Evolutionary conservation across 2,888 invertebrate species (phyloP).

Genomic region (Ichneumon xanthorius): DNA sequence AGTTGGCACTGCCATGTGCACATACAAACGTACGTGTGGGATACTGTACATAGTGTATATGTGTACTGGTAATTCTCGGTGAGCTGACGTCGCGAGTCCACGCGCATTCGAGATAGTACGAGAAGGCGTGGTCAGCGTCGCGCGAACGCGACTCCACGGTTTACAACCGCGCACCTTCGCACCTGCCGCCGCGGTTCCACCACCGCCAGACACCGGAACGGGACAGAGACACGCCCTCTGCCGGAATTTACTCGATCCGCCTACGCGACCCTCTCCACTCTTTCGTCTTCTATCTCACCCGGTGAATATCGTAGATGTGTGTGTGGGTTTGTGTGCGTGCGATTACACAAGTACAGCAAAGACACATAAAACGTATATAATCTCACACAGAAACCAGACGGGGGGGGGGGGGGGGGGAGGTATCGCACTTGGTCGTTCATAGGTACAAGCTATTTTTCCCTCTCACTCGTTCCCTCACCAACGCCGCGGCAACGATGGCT

Average conservation of each 20-base stretch:
- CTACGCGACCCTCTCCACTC: conserved; percentile 69
- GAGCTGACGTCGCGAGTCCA: conserved; percentile 64
- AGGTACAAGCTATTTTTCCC: conserved; percentile 37
- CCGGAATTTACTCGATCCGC: conserved; percentile 81
- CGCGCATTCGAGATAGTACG: conserved; percentile 39
- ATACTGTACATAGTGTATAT: conserved; percentile 25
- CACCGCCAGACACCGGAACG: conserved; percentile 68
- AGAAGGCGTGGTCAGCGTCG: conserved; percentile 82
- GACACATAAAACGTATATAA: conserved; percentile 33
- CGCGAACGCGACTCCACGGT: conserved; percentile 53
- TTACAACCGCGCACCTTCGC: conserved; percentile 82
- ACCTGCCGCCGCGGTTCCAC: conserved; percentile 79
- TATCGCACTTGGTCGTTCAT: conserved; percentile 5
- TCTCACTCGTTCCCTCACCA: conserved; percentile 31
- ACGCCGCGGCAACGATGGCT: conserved; percentile 16
- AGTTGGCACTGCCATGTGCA: conserved; percentile 30
- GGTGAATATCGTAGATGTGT: background rate
- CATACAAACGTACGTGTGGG: background rate
- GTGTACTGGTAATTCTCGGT: conserved; percentile 21
- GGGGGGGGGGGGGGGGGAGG: background rate
- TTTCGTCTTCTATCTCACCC: conserved; percentile 67
- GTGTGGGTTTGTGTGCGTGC: conserved; percentile 7
- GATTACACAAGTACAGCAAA: background rate
- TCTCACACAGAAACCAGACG: conserved; percentile 4
- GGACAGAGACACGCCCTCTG: conserved; percentile 83